Evolutionary conservation across 2,797 vertebrate species (phyloP), one percentile per base, ranked within the genome.

Genomic region (Peromyscus eremicus): DNA sequence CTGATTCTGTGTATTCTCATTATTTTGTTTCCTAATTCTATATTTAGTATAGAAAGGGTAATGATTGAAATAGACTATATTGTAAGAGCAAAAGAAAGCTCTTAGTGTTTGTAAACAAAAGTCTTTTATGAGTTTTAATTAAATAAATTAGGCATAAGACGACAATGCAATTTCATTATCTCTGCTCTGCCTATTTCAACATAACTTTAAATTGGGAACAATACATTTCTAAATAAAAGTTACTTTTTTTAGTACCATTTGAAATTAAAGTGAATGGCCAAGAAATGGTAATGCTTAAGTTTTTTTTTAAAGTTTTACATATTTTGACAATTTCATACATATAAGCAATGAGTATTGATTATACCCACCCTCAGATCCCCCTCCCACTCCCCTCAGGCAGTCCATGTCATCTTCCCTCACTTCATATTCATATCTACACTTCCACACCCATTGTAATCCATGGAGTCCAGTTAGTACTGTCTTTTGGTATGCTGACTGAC

Each of bases 81-180:
- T 91, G 32, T 70, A 81, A 94, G 46, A 89, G 55, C 34, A 77
- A 71, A 91, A 84, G 43, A 96, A 94, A 77, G 6, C 10, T 75
- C 52, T 55, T 92, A 4, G 6, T 96, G 55, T 27, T 83, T 96
- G 71, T 6, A 89, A 95, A 93, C 25, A 92, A 94, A 80, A 92
- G 10, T 71, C 49, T 86, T 82, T 94, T 94, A 68, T 91, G 76
- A 96, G 71, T 93, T 96, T 83, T 95, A 62, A 88, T 81, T 86
- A 94, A 83, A 89, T 92, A 91, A 91, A 37, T 66, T 88, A 3
- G 83, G 6, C 0, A 6, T 94, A 62, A 95, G 60, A 85, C 79
- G 91, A 32, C 19, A 92, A 71, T 96, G 29, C 14, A 60, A 4
- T 94, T 75, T 40, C 1, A 17, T 94, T 96, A 81, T 70, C 6